Evolutionary conservation across 2,113 vertebrate species (phyloP), one percentile per base, ranked within the genome.

Genomic region (Antennarius striatus): DNA sequence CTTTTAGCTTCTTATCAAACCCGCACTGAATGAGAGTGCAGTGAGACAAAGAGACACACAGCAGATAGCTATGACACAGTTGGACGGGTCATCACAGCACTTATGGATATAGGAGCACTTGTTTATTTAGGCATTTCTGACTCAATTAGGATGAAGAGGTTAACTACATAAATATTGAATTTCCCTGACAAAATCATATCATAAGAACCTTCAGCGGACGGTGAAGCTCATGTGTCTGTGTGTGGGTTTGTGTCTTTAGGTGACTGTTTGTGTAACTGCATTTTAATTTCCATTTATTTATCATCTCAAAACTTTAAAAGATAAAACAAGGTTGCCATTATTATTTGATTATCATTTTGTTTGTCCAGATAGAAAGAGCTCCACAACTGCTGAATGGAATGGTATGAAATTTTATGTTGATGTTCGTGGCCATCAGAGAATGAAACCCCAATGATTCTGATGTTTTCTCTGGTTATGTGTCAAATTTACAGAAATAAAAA

Each of bases 101-200:
- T 36, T 36, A 36, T 36, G 32, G 32, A 36, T 36, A 36, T 1
- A 36, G 32, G 32, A 36, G 32, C 32, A 7, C 32, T 36, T 36
- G 32, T 36, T 36, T 36, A 2, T 36, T 36, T 36, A 36, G 32
- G 40, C 50, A 39, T 17, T 62, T 75, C 68, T 50, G 57, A 68
- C 39, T 73, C 53, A 13, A 52, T 59, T 39, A 55, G 63, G 58
- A 48, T 68, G 50, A 71, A 85, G 85, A 77, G 67, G 78, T 83
- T 82, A 80, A 71, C 61, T 54, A 47, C 30, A 57, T 42, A 70
- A 73, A 75, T 69, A 79, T 83, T 12, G n/a, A 61, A 76, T 79
- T 68, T 53, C 14, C 32, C 7, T 4, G 32, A 4, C 5, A 36
- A 36, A 36, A 36, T 36, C 32, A 36, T 36, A 36, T 22, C 22